Base-by-base conservation (phyloP, 2,888 invertebrate species). In the Cephus rjabovi region DNA sequence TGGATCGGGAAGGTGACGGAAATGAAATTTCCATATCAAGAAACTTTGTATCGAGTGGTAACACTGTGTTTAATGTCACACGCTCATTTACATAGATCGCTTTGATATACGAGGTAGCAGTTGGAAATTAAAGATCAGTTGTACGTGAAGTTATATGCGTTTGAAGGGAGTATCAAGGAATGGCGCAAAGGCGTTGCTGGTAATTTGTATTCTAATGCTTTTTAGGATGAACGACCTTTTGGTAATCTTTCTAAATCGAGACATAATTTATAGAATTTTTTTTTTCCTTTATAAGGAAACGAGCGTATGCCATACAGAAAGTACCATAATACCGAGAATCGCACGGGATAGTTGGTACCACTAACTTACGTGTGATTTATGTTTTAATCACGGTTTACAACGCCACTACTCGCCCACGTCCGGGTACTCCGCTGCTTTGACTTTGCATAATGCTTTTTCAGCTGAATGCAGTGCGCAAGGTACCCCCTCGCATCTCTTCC, bases 341-440 rank as follows among this genome's bases (percentile, higher is more conserved):
- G 75, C 69, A 76, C 23, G 23, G 56, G 56, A 56, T 56, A 75
- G 74, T 34, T 35, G 37, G 79, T 79, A 75, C 81, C 81, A 80
- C 83, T 81, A 84, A 82, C 81, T 85, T 84, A 83, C 83, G 82
- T 80, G 79, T 86, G 85, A 86, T 87, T 86, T 86, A 86, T 86
- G 83, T 84, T 86, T 86, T 86, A 86, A 86, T 86, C 85, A 85
- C 81, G 79, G 80, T 83, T 82, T 83, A 85, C 85, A 83, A 79
- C 84, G 77, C 74, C 79, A 77, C 71, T 56, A 76, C 75, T 83
- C 85, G 84, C 83, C 83, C 81, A 82, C 83, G 82, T 83, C 73
- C 76, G 56, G 34, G 78, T 76, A 73, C 78, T 37, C 68, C 37
- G 73, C 75, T 73, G 78, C 82, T 82, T 84, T 82, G 83, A 85